Conservation (phyloP, 2,113 vertebrate species). For the Aplodontia rufa region DNA sequence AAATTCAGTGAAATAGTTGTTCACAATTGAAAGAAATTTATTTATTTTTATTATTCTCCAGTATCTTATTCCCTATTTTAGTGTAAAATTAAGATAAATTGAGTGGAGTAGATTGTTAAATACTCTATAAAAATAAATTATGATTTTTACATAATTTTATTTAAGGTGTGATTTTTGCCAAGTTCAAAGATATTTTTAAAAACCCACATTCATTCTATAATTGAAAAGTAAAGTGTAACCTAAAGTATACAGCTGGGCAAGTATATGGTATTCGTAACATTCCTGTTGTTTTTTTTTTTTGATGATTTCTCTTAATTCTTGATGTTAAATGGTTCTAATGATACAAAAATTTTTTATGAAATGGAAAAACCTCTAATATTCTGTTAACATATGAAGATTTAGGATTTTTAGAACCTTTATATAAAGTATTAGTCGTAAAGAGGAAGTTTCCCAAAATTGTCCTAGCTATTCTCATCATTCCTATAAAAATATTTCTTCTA, state of each 20-base stretch:
- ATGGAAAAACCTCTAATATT: background rate
- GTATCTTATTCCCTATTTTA: background rate
- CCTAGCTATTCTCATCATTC: background rate
- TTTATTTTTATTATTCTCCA: background rate
- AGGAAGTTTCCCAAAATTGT: background rate
- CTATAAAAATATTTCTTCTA: background rate
- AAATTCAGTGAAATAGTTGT: background rate
- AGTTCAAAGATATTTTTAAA: constrained; percentile 29
- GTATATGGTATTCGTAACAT: background rate
- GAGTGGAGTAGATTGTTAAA: background rate
- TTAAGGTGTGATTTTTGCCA: constrained; percentile 11
- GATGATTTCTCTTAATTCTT: background rate
- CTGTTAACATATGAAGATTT: background rate
- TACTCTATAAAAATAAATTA: background rate
- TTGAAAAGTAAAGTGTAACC: constrained; percentile 6
- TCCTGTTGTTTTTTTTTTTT: too few species aligned
- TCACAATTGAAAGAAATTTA: background rate
- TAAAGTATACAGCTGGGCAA: background rate
- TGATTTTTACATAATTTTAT: constrained; percentile 3
- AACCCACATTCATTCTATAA: constrained; percentile 9
- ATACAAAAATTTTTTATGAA: background rate
- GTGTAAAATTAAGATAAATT: background rate
- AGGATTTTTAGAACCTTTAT: background rate
- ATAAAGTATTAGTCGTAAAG: background rate
- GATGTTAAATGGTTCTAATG: background rate